Evolutionary conservation across 2,888 invertebrate species (phyloP).

Genomic region (Encarsia formosa): DNA sequence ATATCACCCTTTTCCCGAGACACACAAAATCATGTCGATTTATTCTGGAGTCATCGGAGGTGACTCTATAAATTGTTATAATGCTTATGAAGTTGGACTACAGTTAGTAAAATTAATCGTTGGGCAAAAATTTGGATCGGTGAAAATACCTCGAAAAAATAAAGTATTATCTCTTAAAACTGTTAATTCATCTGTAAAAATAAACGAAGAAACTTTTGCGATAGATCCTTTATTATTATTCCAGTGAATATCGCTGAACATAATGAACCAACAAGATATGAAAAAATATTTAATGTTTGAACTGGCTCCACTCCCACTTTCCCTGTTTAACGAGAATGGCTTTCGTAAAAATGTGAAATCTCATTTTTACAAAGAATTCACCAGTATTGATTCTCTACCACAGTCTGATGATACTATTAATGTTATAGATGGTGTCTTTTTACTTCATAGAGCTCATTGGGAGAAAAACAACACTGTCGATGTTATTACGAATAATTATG

Average conservation of each 20-base stretch:
- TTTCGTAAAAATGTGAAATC: background rate
- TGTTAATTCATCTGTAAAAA: conserved; percentile 29
- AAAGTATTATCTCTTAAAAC: conserved; percentile 34
- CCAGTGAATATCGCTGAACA: conserved; percentile 12
- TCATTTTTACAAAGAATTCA: background rate
- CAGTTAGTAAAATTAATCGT: conserved; percentile 25
- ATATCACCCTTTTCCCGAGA: conserved; percentile 34
- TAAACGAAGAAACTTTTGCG: conserved; percentile 31
- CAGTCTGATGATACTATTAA: conserved; percentile 1
- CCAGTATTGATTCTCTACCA: background rate
- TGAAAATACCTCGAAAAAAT: conserved; percentile 37
- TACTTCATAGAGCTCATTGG: conserved; percentile 32
- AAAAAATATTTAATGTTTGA: background rate
- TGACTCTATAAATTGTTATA: conserved; percentile 20
- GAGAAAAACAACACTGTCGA: conserved; percentile 3
- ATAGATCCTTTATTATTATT: conserved; percentile 33
- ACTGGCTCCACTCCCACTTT: background rate
- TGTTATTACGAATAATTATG: conserved; percentile 11
- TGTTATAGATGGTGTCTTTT: conserved; percentile 21
- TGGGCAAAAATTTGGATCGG: conserved; percentile 34
- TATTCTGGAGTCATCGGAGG: conserved; percentile 29
- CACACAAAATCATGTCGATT: conserved; percentile 29
- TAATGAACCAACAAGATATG: background rate
- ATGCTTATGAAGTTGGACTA: conserved; percentile 22
- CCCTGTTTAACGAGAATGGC: background rate